Base-by-base conservation (phyloP, 2,888 invertebrate genomes). In the Acanthosepion pharaonis region DNA sequence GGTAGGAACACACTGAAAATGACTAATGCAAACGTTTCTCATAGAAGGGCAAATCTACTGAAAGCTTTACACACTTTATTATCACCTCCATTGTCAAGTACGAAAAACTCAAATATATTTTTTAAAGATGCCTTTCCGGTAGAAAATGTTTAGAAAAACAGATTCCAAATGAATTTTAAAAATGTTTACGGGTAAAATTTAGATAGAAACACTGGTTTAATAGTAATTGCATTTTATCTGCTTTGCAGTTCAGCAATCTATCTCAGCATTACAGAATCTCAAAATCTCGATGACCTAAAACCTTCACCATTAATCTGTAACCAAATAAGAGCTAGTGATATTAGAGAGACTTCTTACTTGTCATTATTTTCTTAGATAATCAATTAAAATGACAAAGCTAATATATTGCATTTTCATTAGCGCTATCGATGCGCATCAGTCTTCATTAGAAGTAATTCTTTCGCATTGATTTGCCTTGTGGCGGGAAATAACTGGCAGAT, bases 301-400 rank as follows among this genome's bases (percentile, higher is more conserved):
- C 78, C 15, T 33, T 78, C 78, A 78, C n/a, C 78, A 15, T 78
- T 78, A 78, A n/a, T 78, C 78, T 78, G 4, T 78, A 18, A 78
- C 1, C 33, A 6, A 28, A 64, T 64, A 15, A 20, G 59, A 59
- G 59, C 59, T 20, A 20, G 25, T 59, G 28, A n/a, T 78, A n/a
- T 18, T 33, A 18, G 78, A 0, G 78, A 33, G 78, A 78, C 18
- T n/a, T 42, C 42, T 42, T 42, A 33, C 78, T 78, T 78, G 78
- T 78, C 78, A 78, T 78, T 78, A 78, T 78, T 78, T 78, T 9
- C 78, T n/a, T 15, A 78, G 78, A 15, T 78, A 33, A 78, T 78
- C 78, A 78, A 78, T 78, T 78, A 78, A 11, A 78, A 78, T 78
- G 78, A 78, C 78, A 78, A 78, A n/a, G 78, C n/a, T 78, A 78